Conservation (phyloP, 2,888 invertebrate genomes). For the Scaptomyza tumidula region DNA sequence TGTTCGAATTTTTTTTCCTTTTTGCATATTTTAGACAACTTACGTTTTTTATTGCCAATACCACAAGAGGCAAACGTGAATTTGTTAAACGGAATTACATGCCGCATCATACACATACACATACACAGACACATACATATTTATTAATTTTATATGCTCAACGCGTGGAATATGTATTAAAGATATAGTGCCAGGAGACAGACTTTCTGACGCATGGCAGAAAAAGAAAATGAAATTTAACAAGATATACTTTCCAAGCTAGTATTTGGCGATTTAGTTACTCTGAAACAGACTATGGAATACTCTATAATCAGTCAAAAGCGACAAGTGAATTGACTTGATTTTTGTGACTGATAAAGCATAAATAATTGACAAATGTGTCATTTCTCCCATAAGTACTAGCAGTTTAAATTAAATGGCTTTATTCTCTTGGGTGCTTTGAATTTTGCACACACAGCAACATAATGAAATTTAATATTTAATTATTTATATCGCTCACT, state of each 20-base stretch:
- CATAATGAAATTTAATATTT: not conserved
- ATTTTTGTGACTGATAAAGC: not conserved
- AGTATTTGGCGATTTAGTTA: too few relatives aligned
- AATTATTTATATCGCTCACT: not conserved
- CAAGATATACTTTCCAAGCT: too few relatives aligned
- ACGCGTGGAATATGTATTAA: slow-evolving; percentile 34
- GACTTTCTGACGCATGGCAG: not conserved
- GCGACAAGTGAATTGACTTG: not conserved
- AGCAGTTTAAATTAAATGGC: not conserved
- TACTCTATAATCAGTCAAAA: not conserved
- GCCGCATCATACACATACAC: slow-evolving; percentile 45
- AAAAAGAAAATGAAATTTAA: not conserved
- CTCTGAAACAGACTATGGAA: not conserved
- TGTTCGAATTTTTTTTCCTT: slow-evolving; percentile 23
- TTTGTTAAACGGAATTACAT: slow-evolving; percentile 75
- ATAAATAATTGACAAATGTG: not conserved
- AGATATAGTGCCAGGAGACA: not conserved
- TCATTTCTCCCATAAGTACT: not conserved
- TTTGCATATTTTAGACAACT: slow-evolving; percentile 68
- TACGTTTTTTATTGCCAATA: slow-evolving; percentile 57
- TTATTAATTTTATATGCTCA: slow-evolving; percentile 60
- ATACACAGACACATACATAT: slow-evolving; percentile 25
- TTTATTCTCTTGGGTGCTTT: not conserved
- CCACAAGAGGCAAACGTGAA: slow-evolving; percentile 67
- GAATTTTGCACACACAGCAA: not conserved